These are phyloP conservation scores for Patella depressa DNA, from an alignment of 2,888 invertebrate species.

Conservation along the genomic window DNA sequence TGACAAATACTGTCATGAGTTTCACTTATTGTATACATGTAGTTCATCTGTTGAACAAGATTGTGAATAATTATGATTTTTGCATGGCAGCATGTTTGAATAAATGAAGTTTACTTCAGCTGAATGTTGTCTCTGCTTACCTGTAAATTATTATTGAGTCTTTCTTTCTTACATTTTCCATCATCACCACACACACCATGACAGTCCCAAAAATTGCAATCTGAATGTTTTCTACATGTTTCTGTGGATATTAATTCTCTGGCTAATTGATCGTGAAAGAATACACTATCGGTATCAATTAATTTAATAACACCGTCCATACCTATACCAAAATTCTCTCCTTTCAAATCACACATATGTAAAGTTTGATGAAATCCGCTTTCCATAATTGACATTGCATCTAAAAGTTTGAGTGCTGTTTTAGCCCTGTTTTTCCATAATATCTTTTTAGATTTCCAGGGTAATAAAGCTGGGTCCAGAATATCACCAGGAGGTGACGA, in stretches of 20 bases:
- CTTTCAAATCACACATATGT: slow-evolving; percentile 80
- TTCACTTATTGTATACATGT: no score
- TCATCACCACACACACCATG: slow-evolving; percentile 75
- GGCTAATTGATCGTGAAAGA: slow-evolving; percentile 73
- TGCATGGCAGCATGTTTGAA: no score
- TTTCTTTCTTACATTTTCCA: slow-evolving; percentile 75
- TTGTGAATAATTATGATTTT: no score
- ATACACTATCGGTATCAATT: slow-evolving; percentile 78
- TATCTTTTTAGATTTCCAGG: slow-evolving; percentile 47
- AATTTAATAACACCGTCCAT: slow-evolving; percentile 71
- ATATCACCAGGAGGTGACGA: slow-evolving; percentile 71
- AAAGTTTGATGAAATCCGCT: slow-evolving; percentile 76
- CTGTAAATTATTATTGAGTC: slow-evolving; percentile 80
- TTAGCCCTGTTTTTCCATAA: slow-evolving; percentile 52
- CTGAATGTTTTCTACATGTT: slow-evolving; percentile 76
- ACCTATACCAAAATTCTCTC: slow-evolving; percentile 78
- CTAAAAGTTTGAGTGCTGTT: slow-evolving; percentile 74
- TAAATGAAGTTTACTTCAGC: no score
- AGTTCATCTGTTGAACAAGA: no score
- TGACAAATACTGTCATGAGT: no score
- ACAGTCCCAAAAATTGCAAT: slow-evolving; percentile 81
- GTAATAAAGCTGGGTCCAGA: slow-evolving; percentile 37
- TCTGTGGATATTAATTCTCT: slow-evolving; percentile 36
- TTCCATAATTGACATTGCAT: slow-evolving; percentile 77
- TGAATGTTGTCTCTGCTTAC: slow-evolving; percentile 63